Base-by-base conservation (phyloP, 2,113 vertebrate genomes). In the Petromus typicus region DNA sequence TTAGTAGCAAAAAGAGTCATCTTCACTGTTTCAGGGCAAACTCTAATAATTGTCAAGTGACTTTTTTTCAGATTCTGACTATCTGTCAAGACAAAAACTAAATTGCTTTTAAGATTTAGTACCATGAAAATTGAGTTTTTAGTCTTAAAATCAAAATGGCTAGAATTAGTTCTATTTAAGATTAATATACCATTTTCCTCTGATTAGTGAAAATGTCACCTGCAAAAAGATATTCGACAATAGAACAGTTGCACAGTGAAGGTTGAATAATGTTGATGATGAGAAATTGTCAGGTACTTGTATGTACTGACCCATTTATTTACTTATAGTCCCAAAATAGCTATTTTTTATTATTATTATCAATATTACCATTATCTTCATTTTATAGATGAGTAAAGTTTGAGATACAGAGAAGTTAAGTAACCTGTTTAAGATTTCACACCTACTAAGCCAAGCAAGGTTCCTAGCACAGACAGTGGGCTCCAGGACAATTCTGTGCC, bases 221-320 rank as follows among this genome's bases (percentile, higher is more conserved):
- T 23, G 54, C 66, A 43, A 86, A 66, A 10, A 83, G 37, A 16
- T 61, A 88, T 81, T 84, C 25, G 90, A 81, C 81, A 90, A 86
- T 16, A 89, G 67, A 86, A 67, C 32, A 89, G 67, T 94, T 88
- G 63, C 34, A 73, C 69, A 94, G 79, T 57, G 54, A 79, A 45
- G 6, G 4, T 75, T 86, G 79, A 54, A 78, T 56, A 45, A 56
- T 73, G 63, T 27, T 82, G n/a, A 14, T 22, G 32, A 76, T 80
- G 73, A 96, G 81, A 48, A 89, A 93, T 94, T 81, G 85, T 30
- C 75, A 79, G 84, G 25, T 51, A 71, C 16, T 96, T 59, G 56
- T 57, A n/a, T 94, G 86, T 78, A 81, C 80, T 37, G 66, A 86
- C 30, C 43, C 80, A 80, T 45, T n/a, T 86, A 79, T 71, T 18